Percentiles rank a stretch among this genome's conserved stretches.
Conservation (phyloP, 2,888 invertebrate genomes). For the Auanema freiburgensis region DNA sequence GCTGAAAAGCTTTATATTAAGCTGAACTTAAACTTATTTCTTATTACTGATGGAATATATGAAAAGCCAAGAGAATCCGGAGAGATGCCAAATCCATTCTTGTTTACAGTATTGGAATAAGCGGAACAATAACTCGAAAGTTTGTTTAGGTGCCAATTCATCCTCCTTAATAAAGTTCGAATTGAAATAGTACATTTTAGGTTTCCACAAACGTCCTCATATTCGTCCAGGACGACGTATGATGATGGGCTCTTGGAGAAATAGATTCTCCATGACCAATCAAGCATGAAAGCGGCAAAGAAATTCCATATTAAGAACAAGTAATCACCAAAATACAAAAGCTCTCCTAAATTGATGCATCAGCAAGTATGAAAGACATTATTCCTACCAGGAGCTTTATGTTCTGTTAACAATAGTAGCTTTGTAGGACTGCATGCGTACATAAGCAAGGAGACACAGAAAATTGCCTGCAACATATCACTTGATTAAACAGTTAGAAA, state of each 20-base stretch:
- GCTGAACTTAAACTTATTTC: not conserved
- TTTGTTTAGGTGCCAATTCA: conserved; percentile 40
- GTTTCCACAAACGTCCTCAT: conserved; percentile 30
- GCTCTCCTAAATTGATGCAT: conserved; percentile 20
- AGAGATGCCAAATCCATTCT: conserved; percentile 63
- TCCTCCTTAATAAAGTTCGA: conserved; percentile 11
- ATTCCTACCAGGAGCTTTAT: conserved; percentile 29
- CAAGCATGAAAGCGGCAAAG: conserved; percentile 44
- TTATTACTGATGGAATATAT: conserved; percentile 59
- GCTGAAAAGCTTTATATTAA: conserved; percentile 44
- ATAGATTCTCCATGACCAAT: conserved; percentile 41
- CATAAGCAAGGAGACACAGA: conserved; percentile 39
- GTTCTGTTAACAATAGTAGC: conserved; percentile 45
- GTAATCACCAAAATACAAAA: conserved; percentile 47
- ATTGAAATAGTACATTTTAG: not conserved
- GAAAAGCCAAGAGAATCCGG: conserved; percentile 63
- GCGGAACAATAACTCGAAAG: conserved; percentile 55
- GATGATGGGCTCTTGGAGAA: conserved; percentile 40
- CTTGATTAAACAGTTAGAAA: not conserved
- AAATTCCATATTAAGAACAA: conserved; percentile 53
- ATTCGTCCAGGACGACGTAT: conserved; percentile 37
- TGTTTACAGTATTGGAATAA: conserved; percentile 59
- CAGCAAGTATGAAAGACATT: not conserved
- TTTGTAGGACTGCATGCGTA: conserved; percentile 50
- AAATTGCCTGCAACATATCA: conserved; percentile 28